Conservation (phyloP, 2,888 invertebrate genomes). For the Mythimna albipuncta region DNA sequence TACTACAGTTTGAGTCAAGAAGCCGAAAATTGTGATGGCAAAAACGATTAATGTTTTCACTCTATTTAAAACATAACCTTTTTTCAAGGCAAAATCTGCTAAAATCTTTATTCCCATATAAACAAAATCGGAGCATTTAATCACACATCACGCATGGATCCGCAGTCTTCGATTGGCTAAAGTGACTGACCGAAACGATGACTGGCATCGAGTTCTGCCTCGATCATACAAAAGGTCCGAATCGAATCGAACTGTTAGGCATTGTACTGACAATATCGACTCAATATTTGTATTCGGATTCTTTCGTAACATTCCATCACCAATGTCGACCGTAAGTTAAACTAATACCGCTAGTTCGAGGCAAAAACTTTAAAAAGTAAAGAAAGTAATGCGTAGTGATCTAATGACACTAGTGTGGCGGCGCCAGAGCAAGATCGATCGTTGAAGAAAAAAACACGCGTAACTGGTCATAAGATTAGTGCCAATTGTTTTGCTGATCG, state of each 20-base stretch:
- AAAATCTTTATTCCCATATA: not conserved
- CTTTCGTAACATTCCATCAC: constrained; percentile 73
- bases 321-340: constrained; percentile 40
- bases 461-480: constrained; percentile 41
- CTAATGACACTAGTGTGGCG: constrained; percentile 39
- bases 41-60: not conserved
- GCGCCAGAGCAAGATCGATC: constrained; percentile 22
- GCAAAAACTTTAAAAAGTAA: constrained; percentile 47
- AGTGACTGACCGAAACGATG: constrained; percentile 50
- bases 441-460: constrained; percentile 26
- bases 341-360: constrained; percentile 59
- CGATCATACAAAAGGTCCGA: constrained; percentile 76
- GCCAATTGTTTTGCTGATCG: constrained; percentile 36
- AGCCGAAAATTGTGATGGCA: too few relatives aligned
- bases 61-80: constrained; percentile 11
- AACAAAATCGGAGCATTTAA: constrained; percentile 48
- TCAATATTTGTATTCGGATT: constrained; percentile 82
- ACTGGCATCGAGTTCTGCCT: constrained; percentile 58
- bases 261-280: constrained; percentile 75
- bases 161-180: constrained; percentile 41
- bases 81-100: not conserved
- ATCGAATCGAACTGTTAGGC: constrained; percentile 81
- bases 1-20: too few relatives aligned
- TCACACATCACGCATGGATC: constrained; percentile 52
- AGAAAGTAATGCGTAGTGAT: constrained; percentile 48